Evolutionary conservation across 2,888 invertebrate species (phyloP).

Genomic region (Auanema sp.): DNA sequence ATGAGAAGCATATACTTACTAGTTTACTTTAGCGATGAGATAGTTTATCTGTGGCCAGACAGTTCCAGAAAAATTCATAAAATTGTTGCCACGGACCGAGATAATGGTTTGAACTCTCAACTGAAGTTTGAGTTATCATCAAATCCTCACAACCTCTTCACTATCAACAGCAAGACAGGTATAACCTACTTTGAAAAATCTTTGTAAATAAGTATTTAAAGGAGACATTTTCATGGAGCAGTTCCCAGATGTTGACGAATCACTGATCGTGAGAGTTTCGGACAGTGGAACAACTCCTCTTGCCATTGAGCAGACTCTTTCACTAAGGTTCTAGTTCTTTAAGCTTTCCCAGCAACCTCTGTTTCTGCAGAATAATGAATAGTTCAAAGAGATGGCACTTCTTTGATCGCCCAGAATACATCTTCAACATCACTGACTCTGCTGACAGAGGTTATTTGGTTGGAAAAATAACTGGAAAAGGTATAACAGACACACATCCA

Average conservation of each 20-base stretch:
- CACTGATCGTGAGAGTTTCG: slow-evolving; percentile 29
- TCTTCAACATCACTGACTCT: slow-evolving; percentile 22
- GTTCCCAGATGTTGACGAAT: slow-evolving; percentile 14
- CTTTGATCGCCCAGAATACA: slow-evolving; percentile 25
- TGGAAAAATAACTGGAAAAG: slow-evolving; percentile 23
- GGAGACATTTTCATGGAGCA: slow-evolving; percentile 24
- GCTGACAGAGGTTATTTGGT: slow-evolving; percentile 24
- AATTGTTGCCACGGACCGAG: slow-evolving; percentile 41
- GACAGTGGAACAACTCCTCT: slow-evolving; percentile 36
- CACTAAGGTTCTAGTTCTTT: slow-evolving; percentile 7
- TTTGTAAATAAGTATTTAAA: slow-evolving; percentile 21
- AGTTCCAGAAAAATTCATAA: slow-evolving; percentile 31
- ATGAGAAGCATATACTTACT: no score
- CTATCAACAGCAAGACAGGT: slow-evolving; percentile 16
- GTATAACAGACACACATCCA: slow-evolving; percentile 6
- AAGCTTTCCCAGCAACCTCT: no score
- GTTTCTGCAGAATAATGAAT: slow-evolving; percentile 8
- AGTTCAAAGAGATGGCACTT: slow-evolving; percentile 31
- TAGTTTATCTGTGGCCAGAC: slow-evolving; percentile 8
- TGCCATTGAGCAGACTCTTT: slow-evolving; percentile 34
- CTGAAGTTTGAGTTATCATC: slow-evolving; percentile 26
- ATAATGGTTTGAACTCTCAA: slow-evolving; percentile 21
- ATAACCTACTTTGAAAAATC: slow-evolving; percentile 14
- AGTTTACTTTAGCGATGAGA: slow-evolving; percentile 10
- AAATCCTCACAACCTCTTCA: slow-evolving; percentile 12